Evolutionary conservation across 2,113 vertebrate genomes (phyloP), one percentile per base, ranked within the genome.

Genomic region (Zeus faber): DNA sequence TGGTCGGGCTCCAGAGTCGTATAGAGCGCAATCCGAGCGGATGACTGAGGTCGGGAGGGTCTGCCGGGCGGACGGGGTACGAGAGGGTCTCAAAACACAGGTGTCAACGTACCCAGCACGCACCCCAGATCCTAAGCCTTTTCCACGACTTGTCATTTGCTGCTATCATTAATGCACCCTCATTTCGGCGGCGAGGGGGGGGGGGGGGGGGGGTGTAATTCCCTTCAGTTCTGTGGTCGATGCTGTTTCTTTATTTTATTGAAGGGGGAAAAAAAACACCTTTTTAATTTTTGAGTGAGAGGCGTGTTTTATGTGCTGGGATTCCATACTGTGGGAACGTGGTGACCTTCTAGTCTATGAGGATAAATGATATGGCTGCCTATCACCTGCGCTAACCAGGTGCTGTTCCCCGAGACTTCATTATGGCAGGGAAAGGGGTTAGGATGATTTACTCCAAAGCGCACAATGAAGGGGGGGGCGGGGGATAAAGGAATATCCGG

Each of bases 311-410:
- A 24, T 35, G 18, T 52, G 25, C 40, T 40, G n/a, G n/a, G n/a
- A n/a, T n/a, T n/a, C n/a, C n/a, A n/a, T n/a, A n/a, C n/a, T 35
- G 25, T 58, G 54, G 45, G 54, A 54, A 45, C 49, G 18, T 27
- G 13, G n/a, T 22, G 44, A 23, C 25, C 49, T 29, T 26, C 14
- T 26, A 63, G 16, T 10, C 60, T 54, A 40, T 37, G 18, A 39
- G 22, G 33, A 52, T 22, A 60, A 46, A 44, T 44, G 24, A 40
- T 46, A 48, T 55, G 24, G 18, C n/a, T 24, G 21, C 21, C 6
- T 29, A 27, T 69, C 61, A 51, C 52, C 65, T 60, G 35, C 47
- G 27, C 33, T 17, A 21, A 7, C 33, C 62, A 70, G 62, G 62
- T 70, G 57, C 50, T 40, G 6, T 18, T 18, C 41, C 20, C 35